Conservation (phyloP, 92 coral and sea anemone species). For the Ricordea florida region DNA sequence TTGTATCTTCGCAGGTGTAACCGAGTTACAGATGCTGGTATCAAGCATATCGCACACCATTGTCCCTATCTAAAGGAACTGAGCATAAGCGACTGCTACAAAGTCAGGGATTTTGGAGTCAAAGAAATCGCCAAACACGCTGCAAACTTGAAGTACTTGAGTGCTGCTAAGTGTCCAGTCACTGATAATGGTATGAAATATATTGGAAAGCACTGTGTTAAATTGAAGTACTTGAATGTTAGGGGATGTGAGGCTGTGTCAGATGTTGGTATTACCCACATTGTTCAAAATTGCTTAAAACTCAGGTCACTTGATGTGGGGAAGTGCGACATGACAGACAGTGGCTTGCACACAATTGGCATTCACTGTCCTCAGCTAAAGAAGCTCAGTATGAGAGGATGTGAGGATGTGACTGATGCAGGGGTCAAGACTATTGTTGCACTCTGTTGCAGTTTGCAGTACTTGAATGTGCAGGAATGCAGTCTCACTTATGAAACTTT, state of each 20-base stretch:
- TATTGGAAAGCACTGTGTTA: conserved; percentile 92
- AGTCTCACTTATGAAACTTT: conserved; percentile 83
- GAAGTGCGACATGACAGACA: conserved; percentile 95
- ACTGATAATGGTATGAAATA: conserved; percentile 94
- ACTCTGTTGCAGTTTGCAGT: conserved; percentile 93
- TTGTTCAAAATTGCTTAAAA: conserved; percentile 95
- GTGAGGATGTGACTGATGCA: conserved; percentile 71
- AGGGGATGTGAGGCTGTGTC: conserved; percentile 93
- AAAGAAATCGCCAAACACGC: conserved; percentile 83
- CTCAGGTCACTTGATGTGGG: conserved; percentile 95
- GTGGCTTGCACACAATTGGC: conserved; percentile 80
- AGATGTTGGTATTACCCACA: conserved; percentile 86
- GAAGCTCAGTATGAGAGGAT: conserved; percentile 91
- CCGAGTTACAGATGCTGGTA: conserved; percentile 92
- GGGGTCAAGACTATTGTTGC: conserved; percentile 88
- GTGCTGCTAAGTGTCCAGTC: conserved; percentile 94
- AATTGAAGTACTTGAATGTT: conserved; percentile 87
- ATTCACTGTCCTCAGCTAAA: conserved; percentile 98
- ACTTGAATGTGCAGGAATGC: conserved; percentile 94
- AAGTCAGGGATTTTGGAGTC: conserved; percentile 93
- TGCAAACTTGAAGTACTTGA: conserved; percentile 84
- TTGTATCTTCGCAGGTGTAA: conserved; percentile 90
- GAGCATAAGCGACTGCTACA: conserved; percentile 95
- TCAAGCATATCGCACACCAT: conserved; percentile 90
- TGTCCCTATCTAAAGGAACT: conserved; percentile 83